Evolutionary conservation across 2,888 invertebrate genomes (phyloP).

Genomic region (Ypsolopha sequella): DNA sequence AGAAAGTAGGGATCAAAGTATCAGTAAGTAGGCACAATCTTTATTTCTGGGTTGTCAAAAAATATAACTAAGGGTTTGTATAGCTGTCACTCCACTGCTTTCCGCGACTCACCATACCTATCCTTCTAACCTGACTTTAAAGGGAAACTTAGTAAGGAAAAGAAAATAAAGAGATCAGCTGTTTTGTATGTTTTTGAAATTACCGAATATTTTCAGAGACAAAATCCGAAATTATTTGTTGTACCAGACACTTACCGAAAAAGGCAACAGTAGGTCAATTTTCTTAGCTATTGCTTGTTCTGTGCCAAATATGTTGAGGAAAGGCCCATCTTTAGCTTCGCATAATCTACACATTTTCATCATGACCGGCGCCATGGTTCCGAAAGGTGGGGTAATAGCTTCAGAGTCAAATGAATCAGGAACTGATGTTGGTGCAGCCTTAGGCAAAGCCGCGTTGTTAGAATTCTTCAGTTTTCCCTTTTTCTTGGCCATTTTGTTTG

Average conservation of each 20-base stretch:
- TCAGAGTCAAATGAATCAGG: constrained; percentile 12
- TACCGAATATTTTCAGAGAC: too few relatives aligned
- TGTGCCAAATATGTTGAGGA: constrained; percentile 56
- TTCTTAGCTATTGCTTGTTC: constrained; percentile 53
- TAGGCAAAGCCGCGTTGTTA: constrained; percentile 14
- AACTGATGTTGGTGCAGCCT: not conserved
- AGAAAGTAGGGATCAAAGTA: too few relatives aligned
- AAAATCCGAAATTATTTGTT: too few relatives aligned
- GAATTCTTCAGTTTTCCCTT: constrained; percentile 25
- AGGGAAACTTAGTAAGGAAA: too few relatives aligned
- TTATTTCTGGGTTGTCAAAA: too few relatives aligned
- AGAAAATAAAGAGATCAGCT: too few relatives aligned
- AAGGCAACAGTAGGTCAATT: constrained; percentile 56
- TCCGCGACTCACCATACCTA: too few relatives aligned
- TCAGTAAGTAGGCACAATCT: too few relatives aligned
- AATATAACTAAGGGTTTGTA: too few relatives aligned
- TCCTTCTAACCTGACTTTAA: too few relatives aligned
- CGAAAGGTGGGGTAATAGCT: constrained; percentile 22
- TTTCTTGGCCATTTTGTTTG: constrained; percentile 37
- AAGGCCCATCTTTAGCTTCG: constrained; percentile 59
- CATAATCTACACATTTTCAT: constrained; percentile 57
- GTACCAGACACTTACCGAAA: constrained; percentile 42
- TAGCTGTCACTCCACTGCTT: too few relatives aligned
- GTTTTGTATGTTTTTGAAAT: too few relatives aligned
- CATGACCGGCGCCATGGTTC: constrained; percentile 24